phyloP scores from a whole-genome alignment of 2,888 invertebrate genomes.

The Apodemia hepburni region DNA sequence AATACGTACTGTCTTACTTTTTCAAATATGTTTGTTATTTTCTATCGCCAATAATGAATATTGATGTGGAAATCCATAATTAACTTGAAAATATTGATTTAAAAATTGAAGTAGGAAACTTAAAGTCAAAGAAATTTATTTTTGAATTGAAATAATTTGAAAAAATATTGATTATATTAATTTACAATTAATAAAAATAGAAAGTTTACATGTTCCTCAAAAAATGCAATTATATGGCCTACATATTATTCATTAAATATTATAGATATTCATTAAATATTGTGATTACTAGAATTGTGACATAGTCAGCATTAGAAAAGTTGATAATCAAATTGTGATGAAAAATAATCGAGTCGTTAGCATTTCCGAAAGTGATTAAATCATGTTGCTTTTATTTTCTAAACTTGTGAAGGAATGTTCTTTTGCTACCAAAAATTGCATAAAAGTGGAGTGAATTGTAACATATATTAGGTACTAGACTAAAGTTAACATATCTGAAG shows the following conservation, averaged over 20 bases:
- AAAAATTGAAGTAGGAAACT: too few relatives aligned
- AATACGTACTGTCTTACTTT: too few relatives aligned
- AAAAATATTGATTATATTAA: not conserved
- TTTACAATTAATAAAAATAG: not conserved
- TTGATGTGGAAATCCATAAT: too few relatives aligned
- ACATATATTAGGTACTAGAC: not conserved
- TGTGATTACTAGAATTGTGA: not conserved
- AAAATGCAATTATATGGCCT: constrained; percentile 4
- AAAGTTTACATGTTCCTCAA: constrained; percentile 1
- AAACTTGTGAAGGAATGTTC: too few relatives aligned
- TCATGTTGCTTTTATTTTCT: too few relatives aligned
- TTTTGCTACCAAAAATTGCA: too few relatives aligned
- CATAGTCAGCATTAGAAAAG: too few relatives aligned
- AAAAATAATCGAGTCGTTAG: not conserved
- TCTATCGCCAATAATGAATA: too few relatives aligned
- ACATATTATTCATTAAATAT: not conserved
- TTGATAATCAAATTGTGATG: not conserved
- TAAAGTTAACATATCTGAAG: constrained; percentile 12
- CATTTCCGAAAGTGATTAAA: not conserved
- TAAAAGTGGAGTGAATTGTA: too few relatives aligned
- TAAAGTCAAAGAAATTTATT: not conserved
- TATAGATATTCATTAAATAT: not conserved
- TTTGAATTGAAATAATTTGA: not conserved
- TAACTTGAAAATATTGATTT: too few relatives aligned
- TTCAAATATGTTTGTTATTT: too few relatives aligned